Evolutionary conservation across 2,797 vertebrate species (phyloP).

Genomic region (Xiphophorus birchmanni): DNA sequence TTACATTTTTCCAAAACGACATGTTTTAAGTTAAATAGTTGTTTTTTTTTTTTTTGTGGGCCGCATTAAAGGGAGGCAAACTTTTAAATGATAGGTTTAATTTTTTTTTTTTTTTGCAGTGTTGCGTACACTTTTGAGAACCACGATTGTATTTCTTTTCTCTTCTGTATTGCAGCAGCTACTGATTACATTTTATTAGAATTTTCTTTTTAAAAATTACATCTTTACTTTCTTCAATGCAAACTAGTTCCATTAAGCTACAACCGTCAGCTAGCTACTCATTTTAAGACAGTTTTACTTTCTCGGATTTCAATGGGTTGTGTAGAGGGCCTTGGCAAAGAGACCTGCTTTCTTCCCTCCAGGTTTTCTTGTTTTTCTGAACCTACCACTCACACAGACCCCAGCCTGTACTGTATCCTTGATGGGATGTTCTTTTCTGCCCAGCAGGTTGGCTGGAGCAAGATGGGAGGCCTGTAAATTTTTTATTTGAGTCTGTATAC

Average conservation of each 20-base stretch:
- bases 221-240: not conserved
- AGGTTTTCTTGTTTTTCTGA: not conserved
- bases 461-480: not conserved
- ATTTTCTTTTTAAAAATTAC: not conserved
- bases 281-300: not conserved
- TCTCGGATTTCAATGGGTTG: not conserved
- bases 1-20: not conserved
- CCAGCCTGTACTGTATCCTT: not conserved
- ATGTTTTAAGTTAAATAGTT: not conserved
- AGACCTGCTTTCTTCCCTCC: not conserved
- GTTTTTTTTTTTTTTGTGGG: no score
- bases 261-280: not conserved
- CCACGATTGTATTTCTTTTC: not conserved
- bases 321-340: not conserved
- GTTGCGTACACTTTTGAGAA: not conserved
- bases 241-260: not conserved
- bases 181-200: not conserved
- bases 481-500: slow-evolving; percentile 1
- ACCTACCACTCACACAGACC: not conserved
- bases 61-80: not conserved
- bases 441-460: slow-evolving; percentile 5
- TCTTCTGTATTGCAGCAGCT: not conserved
- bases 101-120: not conserved
- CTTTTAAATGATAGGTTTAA: not conserved
- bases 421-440: slow-evolving; percentile 6